Evolutionary conservation across 2,797 vertebrate species (phyloP).

Genomic region (Anisognathus igniventris): DNA sequence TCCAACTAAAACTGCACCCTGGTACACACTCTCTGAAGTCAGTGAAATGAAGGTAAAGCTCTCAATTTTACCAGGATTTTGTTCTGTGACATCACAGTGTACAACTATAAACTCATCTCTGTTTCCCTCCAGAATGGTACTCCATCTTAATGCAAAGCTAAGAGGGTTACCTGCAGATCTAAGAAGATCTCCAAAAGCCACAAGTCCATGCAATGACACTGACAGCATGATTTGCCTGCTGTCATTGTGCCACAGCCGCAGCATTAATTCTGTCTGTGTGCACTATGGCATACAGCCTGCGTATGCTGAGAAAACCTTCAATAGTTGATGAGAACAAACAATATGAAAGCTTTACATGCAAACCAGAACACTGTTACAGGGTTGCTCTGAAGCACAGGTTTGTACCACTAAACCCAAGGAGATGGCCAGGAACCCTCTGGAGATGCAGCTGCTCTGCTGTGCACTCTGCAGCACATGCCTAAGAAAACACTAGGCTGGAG

Average conservation of each 20-base stretch:
- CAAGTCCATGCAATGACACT: neutral
- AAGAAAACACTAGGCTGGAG: conserved; percentile 22
- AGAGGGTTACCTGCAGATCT: neutral
- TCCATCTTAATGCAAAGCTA: neutral
- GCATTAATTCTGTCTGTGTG: neutral
- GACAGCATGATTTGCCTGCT: neutral
- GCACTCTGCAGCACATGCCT: neutral
- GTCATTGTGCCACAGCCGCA: neutral
- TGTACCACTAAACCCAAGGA: neutral
- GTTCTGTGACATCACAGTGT: neutral
- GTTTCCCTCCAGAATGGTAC: neutral
- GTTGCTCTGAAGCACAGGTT: neutral
- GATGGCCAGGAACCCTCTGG: neutral
- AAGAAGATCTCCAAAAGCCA: neutral
- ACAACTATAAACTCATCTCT: neutral
- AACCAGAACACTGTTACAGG: neutral
- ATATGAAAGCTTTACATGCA: neutral
- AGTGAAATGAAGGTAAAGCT: neutral
- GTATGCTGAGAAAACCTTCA: neutral
- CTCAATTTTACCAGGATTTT: neutral
- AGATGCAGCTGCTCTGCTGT: neutral
- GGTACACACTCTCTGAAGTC: neutral
- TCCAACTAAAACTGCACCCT: neutral
- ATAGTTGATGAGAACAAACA: neutral
- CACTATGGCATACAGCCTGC: accelerated